phyloP scores from a whole-genome alignment of 2,888 invertebrate species.

The Cataglyphis altisquamis region DNA sequence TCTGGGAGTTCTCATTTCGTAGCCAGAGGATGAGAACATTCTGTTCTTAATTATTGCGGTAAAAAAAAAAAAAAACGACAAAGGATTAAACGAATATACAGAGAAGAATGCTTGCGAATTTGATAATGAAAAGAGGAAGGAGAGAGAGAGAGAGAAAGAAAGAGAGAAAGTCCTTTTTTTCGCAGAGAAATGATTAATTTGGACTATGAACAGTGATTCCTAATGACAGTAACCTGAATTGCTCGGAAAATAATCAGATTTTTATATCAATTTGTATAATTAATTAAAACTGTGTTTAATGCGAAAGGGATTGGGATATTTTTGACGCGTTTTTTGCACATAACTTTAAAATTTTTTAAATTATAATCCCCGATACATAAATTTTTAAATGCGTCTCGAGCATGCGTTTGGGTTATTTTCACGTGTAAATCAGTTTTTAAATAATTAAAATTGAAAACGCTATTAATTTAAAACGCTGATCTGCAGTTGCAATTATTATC shows the following conservation, averaged over 20 bases:
- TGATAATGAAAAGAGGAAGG: neutral
- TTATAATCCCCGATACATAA: neutral
- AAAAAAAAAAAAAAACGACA: neutral
- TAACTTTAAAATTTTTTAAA: neutral
- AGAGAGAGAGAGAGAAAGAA: too few relatives aligned
- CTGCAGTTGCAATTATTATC: neutral
- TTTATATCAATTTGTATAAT: neutral
- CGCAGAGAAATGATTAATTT: neutral
- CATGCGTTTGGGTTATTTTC: neutral
- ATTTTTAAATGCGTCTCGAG: neutral
- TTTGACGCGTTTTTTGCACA: neutral
- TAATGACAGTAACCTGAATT: neutral
- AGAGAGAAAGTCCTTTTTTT: neutral
- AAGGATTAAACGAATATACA: conserved; percentile 5
- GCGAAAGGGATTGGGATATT: too few relatives aligned
- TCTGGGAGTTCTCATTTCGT: conserved; percentile 16
- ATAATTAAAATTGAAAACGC: conserved; percentile 6
- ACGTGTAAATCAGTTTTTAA: neutral
- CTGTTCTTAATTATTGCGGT: conserved; percentile 12
- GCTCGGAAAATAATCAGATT: neutral
- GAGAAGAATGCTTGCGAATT: neutral
- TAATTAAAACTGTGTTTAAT: neutral
- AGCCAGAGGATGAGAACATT: neutral
- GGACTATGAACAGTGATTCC: neutral
- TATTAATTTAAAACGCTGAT: neutral